These are phyloP conservation scores for Pachyseris speciosa DNA, from an alignment of 64 coral and sea anemone species.

Conservation along the genomic window DNA sequence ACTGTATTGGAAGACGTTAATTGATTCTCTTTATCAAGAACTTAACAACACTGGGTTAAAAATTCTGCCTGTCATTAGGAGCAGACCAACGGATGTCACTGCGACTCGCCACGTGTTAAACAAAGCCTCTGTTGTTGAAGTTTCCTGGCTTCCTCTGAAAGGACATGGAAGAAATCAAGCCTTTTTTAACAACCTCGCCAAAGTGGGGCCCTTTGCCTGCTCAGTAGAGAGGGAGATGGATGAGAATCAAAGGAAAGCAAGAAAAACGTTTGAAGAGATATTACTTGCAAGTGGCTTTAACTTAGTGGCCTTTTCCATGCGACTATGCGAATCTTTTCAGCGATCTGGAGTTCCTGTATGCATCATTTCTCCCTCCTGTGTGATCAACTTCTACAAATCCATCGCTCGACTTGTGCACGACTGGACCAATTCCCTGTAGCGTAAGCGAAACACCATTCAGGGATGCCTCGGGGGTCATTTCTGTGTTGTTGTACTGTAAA, in stretches of 20 bases:
- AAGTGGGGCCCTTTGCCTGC: not conserved
- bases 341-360: not conserved
- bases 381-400: conserved; percentile 15
- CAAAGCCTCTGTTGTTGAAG: not conserved
- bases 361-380: not conserved
- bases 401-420: not conserved
- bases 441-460: conserved; percentile 59
- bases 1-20: not conserved
- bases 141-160: conserved; percentile 65
- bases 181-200: conserved; percentile 53
- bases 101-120: not conserved
- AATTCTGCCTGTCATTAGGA: conserved; percentile 57
- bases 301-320: not conserved
- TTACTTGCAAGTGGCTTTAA: conserved; percentile 34
- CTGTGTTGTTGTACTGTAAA: conserved; percentile 65
- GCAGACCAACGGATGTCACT: not conserved
- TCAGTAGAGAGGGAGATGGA: not conserved
- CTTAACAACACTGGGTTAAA: not conserved
- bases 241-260: not conserved
- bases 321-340: not conserved
- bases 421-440: conserved; percentile 41
- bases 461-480: not conserved
- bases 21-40: conserved; percentile 14
- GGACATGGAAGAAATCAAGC: conserved; percentile 48
- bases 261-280: not conserved